These are phyloP conservation scores for Rhynchotus rufescens DNA, from an alignment of 2,797 vertebrate genomes.

Conservation along the genomic window DNA sequence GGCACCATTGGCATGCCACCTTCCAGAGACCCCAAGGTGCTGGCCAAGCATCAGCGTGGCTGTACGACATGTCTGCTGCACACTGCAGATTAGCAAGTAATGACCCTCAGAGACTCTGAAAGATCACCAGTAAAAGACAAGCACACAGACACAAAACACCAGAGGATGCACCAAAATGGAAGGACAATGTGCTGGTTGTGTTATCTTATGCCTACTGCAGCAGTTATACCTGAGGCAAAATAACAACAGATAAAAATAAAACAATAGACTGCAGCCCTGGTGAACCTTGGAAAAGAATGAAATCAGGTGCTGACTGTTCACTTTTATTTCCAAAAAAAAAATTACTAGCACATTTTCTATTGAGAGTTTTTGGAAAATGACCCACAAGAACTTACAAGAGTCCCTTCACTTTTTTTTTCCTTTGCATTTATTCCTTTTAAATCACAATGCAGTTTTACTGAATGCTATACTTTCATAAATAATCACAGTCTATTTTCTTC, in stretches of 20 bases:
- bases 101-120: not conserved
- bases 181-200: rapidly evolving
- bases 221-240: not conserved
- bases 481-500: not conserved
- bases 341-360: not conserved
- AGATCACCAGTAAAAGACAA: not conserved
- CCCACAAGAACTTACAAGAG: not conserved
- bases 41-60: not conserved
- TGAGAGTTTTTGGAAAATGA: not conserved
- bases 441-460: not conserved
- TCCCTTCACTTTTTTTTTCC: not conserved
- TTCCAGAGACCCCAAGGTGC: not conserved
- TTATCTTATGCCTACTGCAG: not conserved
- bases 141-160: not conserved
- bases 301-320: not conserved
- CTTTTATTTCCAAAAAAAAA: not conserved
- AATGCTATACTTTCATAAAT: not conserved
- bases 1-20: not conserved
- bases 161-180: not conserved
- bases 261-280: not conserved
- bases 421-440: not conserved
- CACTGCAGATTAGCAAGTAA: not conserved
- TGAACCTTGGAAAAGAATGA: not conserved
- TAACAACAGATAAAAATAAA: not conserved
- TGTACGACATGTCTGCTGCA: not conserved